Evolutionary conservation across 92 coral and sea anemone species (phyloP).

Genomic region (Epizoanthus stellaris): DNA sequence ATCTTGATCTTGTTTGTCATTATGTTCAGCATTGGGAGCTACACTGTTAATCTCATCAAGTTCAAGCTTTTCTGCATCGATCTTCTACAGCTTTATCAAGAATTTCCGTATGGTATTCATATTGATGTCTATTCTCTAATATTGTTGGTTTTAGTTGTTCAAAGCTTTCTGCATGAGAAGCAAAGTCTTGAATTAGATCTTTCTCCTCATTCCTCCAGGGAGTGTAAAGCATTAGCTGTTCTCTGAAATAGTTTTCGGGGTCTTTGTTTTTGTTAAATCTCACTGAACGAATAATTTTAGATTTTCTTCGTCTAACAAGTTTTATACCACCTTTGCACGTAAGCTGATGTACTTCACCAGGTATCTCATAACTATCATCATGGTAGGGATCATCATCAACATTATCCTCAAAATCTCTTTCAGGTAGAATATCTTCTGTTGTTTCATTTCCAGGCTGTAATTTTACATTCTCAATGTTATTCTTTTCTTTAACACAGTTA

Average conservation of each 20-base stretch:
- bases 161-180: conserved; percentile 44
- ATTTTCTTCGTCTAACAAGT: conserved; percentile 39
- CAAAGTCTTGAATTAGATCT: conserved; percentile 45
- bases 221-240: conserved; percentile 57
- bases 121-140: conserved; percentile 38
- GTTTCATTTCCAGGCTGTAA: no score
- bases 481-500: conserved; percentile 38
- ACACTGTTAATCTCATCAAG: neutral
- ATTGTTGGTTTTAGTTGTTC: conserved; percentile 42
- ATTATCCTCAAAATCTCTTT: conserved; percentile 26
- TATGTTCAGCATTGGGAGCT: conserved; percentile 62
- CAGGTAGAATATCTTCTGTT: conserved; percentile 35
- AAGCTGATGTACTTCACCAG: neutral
- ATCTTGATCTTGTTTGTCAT: conserved; percentile 51
- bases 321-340: conserved; percentile 40
- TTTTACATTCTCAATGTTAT: neutral
- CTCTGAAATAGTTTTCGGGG: conserved; percentile 59
- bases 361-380: neutral
- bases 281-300: conserved; percentile 41
- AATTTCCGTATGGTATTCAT: conserved; percentile 57
- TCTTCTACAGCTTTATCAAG: conserved; percentile 60
- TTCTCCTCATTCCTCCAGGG: conserved; percentile 64
- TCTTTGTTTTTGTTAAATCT: conserved; percentile 55
- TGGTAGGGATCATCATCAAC: neutral
- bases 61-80: conserved; percentile 21